Conservation (phyloP, 2,888 invertebrate genomes). For the Emmelina monodactyla region DNA sequence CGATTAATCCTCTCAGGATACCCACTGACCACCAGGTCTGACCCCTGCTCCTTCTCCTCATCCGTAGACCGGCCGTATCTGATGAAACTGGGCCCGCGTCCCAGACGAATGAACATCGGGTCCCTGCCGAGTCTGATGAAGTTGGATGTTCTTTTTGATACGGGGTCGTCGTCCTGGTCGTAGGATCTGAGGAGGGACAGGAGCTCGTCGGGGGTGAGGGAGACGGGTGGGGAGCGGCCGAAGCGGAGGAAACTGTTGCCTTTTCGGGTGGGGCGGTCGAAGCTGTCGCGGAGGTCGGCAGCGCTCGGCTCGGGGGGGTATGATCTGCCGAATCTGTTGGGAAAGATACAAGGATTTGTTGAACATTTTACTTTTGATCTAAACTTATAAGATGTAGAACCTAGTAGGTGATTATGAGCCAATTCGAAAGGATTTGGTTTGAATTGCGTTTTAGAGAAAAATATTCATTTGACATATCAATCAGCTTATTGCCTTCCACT, state of each 20-base stretch:
- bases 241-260: constrained; percentile 52
- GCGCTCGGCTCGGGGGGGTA: constrained; percentile 48
- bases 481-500: no score
- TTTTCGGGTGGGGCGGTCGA: constrained; percentile 34
- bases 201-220: constrained; percentile 42
- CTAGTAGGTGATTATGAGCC: no score
- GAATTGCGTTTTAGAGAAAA: no score
- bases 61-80: constrained; percentile 47
- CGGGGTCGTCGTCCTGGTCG: constrained; percentile 38
- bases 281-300: constrained; percentile 40
- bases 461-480: no score
- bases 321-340: constrained; percentile 48
- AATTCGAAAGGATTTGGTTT: no score
- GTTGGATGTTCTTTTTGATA: constrained; percentile 35
- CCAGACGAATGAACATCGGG: constrained; percentile 58
- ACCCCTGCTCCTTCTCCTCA: constrained; percentile 35
- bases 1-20: constrained; percentile 47
- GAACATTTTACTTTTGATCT: no score
- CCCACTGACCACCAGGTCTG: constrained; percentile 30
- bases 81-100: constrained; percentile 54
- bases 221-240: constrained; percentile 42
- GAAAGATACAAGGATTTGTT: no score
- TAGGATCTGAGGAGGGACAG: constrained; percentile 39
- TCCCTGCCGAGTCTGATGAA: constrained; percentile 50
- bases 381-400: no score